A percentile compares a stretch with the other conserved stretches of the same genome.
Evolutionary conservation across 2,113 vertebrate genomes (phyloP).

Genomic region (Rhinopomastus cyanomelas): DNA sequence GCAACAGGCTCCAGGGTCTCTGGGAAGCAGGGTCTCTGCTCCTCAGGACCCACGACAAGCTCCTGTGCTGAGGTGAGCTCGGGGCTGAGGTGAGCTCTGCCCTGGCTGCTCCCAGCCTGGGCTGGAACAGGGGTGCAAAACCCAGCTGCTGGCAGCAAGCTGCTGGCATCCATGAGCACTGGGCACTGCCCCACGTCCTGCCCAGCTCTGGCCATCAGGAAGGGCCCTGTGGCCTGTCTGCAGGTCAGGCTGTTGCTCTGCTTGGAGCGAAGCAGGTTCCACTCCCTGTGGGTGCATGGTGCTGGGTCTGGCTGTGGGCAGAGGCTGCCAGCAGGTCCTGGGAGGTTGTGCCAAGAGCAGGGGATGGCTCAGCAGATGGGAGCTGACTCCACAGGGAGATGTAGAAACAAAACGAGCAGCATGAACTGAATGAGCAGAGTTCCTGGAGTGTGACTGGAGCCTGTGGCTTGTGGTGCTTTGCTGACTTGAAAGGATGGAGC

Average conservation of each 20-base stretch:
- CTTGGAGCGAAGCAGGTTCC: neutral
- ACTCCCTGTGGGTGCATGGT: accelerated
- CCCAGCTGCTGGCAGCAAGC: accelerated
- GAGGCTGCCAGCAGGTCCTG: neutral
- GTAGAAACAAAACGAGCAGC: neutral
- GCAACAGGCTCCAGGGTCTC: neutral
- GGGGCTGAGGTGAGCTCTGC: accelerated
- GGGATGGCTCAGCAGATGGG: neutral
- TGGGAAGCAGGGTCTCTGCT: neutral
- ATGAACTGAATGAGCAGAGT: neutral
- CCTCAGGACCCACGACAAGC: accelerated
- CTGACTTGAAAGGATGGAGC: neutral
- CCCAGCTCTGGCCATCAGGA: neutral
- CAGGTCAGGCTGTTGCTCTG: neutral
- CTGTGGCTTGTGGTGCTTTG: accelerated
- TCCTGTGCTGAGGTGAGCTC: accelerated
- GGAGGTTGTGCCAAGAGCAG: neutral
- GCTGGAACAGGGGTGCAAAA: neutral
- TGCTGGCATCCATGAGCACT: neutral
- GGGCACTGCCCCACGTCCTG: accelerated
- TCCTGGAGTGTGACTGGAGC: neutral
- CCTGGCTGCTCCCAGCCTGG: neutral
- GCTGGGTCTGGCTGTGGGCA: neutral
- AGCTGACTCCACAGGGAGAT: neutral
- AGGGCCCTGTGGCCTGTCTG: neutral